Evolutionary conservation across 2,113 vertebrate genomes (phyloP), one percentile per base, ranked within the genome.

Genomic region (Coryphaenoides rupestris): DNA sequence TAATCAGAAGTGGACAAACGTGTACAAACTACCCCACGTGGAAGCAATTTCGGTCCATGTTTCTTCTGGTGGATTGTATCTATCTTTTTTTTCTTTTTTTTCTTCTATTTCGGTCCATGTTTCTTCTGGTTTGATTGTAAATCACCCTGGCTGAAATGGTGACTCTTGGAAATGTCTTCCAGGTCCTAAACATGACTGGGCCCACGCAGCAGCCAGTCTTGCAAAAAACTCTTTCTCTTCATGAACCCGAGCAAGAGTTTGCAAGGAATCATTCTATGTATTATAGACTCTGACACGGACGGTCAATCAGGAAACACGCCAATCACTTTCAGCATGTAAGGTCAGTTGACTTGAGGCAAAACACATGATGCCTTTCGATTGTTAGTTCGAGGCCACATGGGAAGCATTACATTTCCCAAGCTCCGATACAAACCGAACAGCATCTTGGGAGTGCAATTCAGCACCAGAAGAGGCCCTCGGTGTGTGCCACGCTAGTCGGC

Each of bases 121-220:
- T n/a, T n/a, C n/a, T n/a, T n/a, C n/a, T n/a, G n/a, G n/a, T n/a
- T n/a, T n/a, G n/a, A n/a, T n/a, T 76, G 80, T 88, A 84, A 86
- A 88, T 84, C 83, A 83, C 69, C 45, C 55, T 56, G 73, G 63
- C 68, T 79, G 69, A 83, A 72, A 69, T 65, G 52, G 64, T 60
- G 76, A 81, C 69, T 77, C 74, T 79, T 74, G 68, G 63, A 82
- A 85, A 80, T 83, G 5, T 77, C 81, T 68, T 71, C 57, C 75
- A 73, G 26, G 68, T 63, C 58, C 75, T 72, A 81, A 76, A 79
- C 67, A 82, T 86, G 71, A 75, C 12, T 72, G 64, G n/a, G 60
- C 77, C 49, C 53, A 45, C 65, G 59, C 55, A 77, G 73, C n/a
- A n/a, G n/a, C n/a, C n/a, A 64, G 53, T 65, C 16, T 46, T 85